A percentile compares a stretch with the other conserved stretches of the same genome.
phyloP scores from a whole-genome alignment of 2,797 vertebrate genomes.

The Orestias chungarensis region DNA sequence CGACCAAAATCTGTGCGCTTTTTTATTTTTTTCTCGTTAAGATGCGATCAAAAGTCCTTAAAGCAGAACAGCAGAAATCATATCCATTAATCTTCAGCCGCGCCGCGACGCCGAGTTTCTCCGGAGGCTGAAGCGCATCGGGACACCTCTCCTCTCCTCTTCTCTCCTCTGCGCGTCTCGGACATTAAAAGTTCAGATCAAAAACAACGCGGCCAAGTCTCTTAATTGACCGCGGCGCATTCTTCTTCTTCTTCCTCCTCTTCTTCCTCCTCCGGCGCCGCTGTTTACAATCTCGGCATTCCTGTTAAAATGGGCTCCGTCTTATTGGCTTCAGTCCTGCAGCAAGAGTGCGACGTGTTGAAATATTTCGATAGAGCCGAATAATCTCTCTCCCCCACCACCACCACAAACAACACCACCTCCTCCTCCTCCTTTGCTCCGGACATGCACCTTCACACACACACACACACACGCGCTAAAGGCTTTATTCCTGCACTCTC shows the following conservation, averaged over 20 bases:
- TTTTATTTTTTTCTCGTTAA: conserved; percentile 35
- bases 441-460: conserved; percentile 75
- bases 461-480: conserved; percentile 60
- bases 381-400: conserved; percentile 77
- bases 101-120: conserved; percentile 58
- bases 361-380: conserved; percentile 78
- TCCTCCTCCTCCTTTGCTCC: no score
- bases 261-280: conserved; percentile 57
- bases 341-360: conserved; percentile 77
- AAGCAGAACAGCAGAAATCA: conserved; percentile 49
- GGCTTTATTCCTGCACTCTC: conserved; percentile 73
- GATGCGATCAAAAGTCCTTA: conserved; percentile 56
- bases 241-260: conserved; percentile 75
- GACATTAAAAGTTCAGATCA: conserved; percentile 70
- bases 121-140: conserved; percentile 60
- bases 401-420: no score
- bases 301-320: conserved; percentile 77
- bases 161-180: no score
- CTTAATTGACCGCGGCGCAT: conserved; percentile 71
- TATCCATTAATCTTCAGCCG: conserved; percentile 70
- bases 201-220: conserved; percentile 71
- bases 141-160: conserved; percentile 60
- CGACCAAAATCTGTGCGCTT: conserved; percentile 40
- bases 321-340: conserved; percentile 74
- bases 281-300: conserved; percentile 77